Evolutionary conservation across 2,113 vertebrate genomes (phyloP).

Genomic region (Mastomys natalensis): DNA sequence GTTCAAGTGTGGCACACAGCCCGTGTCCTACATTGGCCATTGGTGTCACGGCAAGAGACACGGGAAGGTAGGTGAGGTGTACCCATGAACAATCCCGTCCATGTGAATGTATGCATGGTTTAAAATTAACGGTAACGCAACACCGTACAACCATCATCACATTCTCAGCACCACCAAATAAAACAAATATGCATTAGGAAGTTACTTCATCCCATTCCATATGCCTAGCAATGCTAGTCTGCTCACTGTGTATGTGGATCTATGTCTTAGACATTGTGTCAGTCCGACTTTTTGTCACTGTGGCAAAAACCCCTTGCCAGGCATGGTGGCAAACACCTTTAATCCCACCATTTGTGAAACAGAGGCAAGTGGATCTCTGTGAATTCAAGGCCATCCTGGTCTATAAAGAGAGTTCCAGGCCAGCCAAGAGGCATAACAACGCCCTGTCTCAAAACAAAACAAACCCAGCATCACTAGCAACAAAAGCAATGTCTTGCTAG

Average conservation of each 20-base stretch:
- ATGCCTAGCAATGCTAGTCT: accelerated
- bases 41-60: slow-evolving; percentile 92
- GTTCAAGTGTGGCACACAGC: slow-evolving; percentile 84
- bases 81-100: accelerated
- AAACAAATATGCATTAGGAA: neutral
- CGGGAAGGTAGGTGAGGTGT: slow-evolving; percentile 89
- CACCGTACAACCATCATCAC: too few relatives aligned
- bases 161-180: neutral
- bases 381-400: neutral
- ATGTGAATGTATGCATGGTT: accelerated
- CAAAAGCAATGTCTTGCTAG: neutral
- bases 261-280: neutral
- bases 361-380: neutral
- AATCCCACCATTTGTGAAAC: neutral
- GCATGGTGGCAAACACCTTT: neutral
- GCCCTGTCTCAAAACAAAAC: neutral
- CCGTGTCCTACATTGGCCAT: slow-evolving; percentile 89
- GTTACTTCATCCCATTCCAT: accelerated
- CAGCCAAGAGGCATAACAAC: neutral
- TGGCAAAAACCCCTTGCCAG: neutral
- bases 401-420: neutral
- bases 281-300: neutral
- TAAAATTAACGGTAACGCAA: neutral
- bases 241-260: neutral
- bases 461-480: neutral